Conservation (phyloP, 2,113 vertebrate genomes). For the Nycticryphes semicollaris region DNA sequence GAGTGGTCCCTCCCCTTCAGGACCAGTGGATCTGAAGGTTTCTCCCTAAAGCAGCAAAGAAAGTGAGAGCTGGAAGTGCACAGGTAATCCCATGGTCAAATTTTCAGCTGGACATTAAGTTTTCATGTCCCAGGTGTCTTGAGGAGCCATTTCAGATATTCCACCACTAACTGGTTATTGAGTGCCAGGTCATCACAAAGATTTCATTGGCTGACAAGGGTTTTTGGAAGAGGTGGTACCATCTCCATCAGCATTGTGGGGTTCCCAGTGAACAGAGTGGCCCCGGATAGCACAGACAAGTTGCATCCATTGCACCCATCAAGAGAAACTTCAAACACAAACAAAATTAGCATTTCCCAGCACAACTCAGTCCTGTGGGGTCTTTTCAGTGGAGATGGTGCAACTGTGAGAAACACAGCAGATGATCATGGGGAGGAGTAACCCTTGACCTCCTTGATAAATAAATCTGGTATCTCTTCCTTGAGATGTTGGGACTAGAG, state of each 20-base stretch:
- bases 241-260: background rate
- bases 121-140: background rate
- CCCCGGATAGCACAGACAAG: background rate
- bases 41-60: background rate
- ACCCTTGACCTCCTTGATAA: background rate
- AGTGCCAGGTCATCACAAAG: background rate
- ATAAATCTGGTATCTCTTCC: background rate
- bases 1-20: background rate
- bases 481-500: background rate
- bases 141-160: background rate
- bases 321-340: background rate
- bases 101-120: background rate
- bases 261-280: background rate
- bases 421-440: background rate
- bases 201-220: background rate
- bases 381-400: background rate
- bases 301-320: background rate
- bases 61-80: background rate
- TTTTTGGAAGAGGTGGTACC: background rate
- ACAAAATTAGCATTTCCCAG: background rate
- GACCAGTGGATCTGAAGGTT: background rate
- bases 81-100: rapidly evolving
- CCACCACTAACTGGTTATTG: background rate
- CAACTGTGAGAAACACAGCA: background rate
- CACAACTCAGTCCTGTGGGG: background rate